Conservation (phyloP, 2,797 vertebrate species). For the Siniperca undulata region DNA sequence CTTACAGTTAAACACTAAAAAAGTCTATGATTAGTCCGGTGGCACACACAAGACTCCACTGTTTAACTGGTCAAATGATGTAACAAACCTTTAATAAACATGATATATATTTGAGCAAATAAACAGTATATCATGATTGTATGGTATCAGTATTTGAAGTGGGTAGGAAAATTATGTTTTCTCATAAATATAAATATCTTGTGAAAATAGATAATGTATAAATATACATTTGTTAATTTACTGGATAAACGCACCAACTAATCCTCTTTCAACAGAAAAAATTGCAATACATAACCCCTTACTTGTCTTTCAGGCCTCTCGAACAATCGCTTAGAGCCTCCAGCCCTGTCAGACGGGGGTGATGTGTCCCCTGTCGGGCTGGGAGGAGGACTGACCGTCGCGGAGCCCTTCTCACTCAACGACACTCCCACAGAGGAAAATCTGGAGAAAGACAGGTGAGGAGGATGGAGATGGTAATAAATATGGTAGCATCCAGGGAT, state of each 20-base stretch:
- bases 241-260: neutral
- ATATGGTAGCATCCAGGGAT: slow-evolving; percentile 1
- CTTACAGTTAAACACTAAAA: neutral
- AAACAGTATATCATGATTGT: neutral
- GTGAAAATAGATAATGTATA: neutral
- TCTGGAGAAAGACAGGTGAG: slow-evolving; percentile 88
- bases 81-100: neutral
- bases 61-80: neutral
- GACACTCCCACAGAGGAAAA: slow-evolving; percentile 84
- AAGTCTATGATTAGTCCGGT: neutral
- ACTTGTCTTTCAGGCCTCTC: slow-evolving; percentile 56
- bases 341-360: slow-evolving; percentile 66
- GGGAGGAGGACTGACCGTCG: slow-evolving; percentile 34
- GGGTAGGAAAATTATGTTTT: neutral
- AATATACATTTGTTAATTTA: neutral
- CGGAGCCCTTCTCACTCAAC: slow-evolving; percentile 60
- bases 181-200: neutral
- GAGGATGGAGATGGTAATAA: neutral
- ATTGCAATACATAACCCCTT: neutral
- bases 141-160: neutral
- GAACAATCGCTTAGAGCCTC: slow-evolving; percentile 77
- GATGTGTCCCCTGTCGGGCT: slow-evolving; percentile 64
- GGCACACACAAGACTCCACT: neutral
- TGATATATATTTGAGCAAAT: neutral
- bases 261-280: neutral